Base-by-base conservation (phyloP, 2,888 invertebrate genomes). In the Apocheima hispidaria region DNA sequence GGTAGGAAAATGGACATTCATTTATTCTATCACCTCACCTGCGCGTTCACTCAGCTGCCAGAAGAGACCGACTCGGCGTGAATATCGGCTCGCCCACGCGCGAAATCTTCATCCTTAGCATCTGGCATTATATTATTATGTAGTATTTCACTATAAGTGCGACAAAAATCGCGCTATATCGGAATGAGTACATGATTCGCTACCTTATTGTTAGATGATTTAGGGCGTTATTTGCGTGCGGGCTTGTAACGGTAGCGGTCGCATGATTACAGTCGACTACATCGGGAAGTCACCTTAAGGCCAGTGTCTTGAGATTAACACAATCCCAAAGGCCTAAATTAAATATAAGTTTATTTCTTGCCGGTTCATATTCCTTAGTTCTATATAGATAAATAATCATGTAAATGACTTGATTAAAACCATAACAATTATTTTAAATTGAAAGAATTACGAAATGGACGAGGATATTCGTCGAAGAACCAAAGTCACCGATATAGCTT, bases 291-390 rank as follows among this genome's bases (percentile, higher is more conserved):
- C 36, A 36, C 9, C 16, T 36, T 36, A 9, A 4, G 7, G 6
- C 35, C 6, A 6, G 35, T 12, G n/a, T n/a, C 26, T 33, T 10
- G 33, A n/a, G n/a, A n/a, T 33, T 33, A 2, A 33, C 33, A 10
- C 33, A 30, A 30, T 10, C 4, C 14, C 35, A 10, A 18, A 44
- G 16, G 23, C 16, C 16, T 35, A 18, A 50, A 2, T 40, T 14
- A n/a, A 7, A 46, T 9, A 12, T 12, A 14, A 7, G 3, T 20
- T 12, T 20, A 26, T 38, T 51, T 52, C 52, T 52, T 52, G 52
- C 52, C 52, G 41, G 9, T 0, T 52, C 30, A 41, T 52, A 52
- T 41, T 52, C 4, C 9, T 21, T 36, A 23, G 12, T 40, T 40
- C 14, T 38, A 38, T n/a, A 35, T 18, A 35, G 23, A 23, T 23